These are phyloP conservation scores for Gila orcuttii DNA, from an alignment of 2,113 vertebrate species.

Conservation along the genomic window DNA sequence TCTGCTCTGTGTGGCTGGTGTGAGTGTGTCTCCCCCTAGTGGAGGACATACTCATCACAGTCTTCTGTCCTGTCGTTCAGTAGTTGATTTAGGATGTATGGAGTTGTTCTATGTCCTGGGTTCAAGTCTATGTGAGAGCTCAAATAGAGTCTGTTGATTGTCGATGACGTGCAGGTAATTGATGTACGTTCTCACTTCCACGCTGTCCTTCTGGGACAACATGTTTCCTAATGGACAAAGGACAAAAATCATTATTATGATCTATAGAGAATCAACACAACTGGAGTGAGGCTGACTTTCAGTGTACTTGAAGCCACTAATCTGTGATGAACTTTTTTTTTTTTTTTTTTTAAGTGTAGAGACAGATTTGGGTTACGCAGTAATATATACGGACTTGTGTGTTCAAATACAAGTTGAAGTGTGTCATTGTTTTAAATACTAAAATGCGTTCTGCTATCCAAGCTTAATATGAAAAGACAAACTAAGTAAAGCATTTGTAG, in stretches of 20 bases:
- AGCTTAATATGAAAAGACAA: neutral
- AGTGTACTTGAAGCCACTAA: neutral
- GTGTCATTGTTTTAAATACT: neutral
- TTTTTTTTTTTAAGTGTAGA: neutral
- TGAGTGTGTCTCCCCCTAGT: slow-evolving; percentile 63
- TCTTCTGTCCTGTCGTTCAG: neutral
- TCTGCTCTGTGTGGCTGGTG: slow-evolving; percentile 41
- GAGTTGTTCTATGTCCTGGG: slow-evolving; percentile 77
- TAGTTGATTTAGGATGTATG: neutral
- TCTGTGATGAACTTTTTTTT: neutral
- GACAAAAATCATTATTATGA: neutral
- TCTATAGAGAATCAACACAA: neutral
- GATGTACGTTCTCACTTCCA: slow-evolving; percentile 84
- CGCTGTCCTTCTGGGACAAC: slow-evolving; percentile 85
- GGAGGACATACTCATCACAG: slow-evolving; percentile 33
- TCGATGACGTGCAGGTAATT: slow-evolving; percentile 92
- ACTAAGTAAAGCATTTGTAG: neutral
- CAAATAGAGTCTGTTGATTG: slow-evolving; percentile 96
- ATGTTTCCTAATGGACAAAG: slow-evolving; percentile 78
- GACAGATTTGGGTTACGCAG: slow-evolving; percentile 4
- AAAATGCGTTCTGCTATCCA: neutral
- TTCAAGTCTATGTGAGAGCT: slow-evolving; percentile 95
- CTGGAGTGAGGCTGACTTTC: neutral
- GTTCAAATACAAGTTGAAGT: neutral
- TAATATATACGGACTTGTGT: neutral